A percentile compares a stretch with the other conserved stretches of the same genome.
Evolutionary conservation across 1,140 invertebrate species (phyloP).

Genomic region (Lutraria rhynchaena): DNA sequence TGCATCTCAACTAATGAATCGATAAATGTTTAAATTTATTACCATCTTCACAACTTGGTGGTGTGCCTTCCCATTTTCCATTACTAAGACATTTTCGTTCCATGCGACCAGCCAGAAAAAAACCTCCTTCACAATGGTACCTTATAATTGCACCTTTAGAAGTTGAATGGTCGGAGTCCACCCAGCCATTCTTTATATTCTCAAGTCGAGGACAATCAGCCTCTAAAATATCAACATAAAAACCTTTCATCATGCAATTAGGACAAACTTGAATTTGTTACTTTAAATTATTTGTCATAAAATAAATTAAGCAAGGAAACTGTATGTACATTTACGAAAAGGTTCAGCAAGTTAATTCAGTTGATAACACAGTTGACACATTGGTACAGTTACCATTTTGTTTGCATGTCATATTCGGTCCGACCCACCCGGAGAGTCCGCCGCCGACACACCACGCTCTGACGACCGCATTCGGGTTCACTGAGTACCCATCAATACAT

Average conservation of each 20-base stretch:
- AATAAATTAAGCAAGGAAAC: too few relatives aligned
- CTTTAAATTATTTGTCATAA: too few relatives aligned
- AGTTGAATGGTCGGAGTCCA: slow-evolving; percentile 50
- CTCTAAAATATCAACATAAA: slow-evolving; percentile 45
- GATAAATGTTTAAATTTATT: slow-evolving; percentile 6
- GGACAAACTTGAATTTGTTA: too few relatives aligned
- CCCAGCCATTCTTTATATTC: slow-evolving; percentile 58
- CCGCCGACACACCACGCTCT: not conserved
- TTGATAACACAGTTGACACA: too few relatives aligned
- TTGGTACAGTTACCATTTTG: too few relatives aligned
- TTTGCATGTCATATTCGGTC: slow-evolving; percentile 6
- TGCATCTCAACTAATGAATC: too few relatives aligned
- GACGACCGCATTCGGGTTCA: not conserved
- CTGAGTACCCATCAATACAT: not conserved
- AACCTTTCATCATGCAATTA: too few relatives aligned
- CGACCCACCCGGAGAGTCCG: not conserved
- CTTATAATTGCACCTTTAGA: slow-evolving; percentile 46
- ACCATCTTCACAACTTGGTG: slow-evolving; percentile 71
- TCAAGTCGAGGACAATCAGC: slow-evolving; percentile 61
- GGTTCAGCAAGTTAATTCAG: too few relatives aligned
- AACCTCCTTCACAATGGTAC: slow-evolving; percentile 63
- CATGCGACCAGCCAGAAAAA: slow-evolving; percentile 62
- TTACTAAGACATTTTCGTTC: slow-evolving; percentile 60
- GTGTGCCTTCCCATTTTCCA: slow-evolving; percentile 64
- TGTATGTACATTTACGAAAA: too few relatives aligned